Evolutionary conservation across 2,113 vertebrate genomes (phyloP).

Genomic region (Smithornis capensis): DNA sequence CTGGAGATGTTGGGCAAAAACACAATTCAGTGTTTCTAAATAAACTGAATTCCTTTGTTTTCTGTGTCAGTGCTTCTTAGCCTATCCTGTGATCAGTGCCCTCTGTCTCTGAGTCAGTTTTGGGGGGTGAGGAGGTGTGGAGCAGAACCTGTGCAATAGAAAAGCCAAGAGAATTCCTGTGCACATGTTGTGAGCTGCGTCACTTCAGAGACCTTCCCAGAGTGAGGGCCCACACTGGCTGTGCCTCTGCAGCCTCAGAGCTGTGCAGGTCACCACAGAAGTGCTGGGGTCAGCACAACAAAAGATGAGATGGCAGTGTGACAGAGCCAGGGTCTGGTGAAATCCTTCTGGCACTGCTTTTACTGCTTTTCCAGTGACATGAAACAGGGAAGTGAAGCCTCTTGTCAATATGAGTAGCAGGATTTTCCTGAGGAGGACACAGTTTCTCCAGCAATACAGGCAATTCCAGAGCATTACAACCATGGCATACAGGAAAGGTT

Average conservation of each 20-base stretch:
- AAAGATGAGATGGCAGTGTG: not conserved
- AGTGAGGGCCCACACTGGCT: not conserved
- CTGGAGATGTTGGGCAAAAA: not conserved
- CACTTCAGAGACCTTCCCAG: not conserved
- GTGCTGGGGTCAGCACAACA: not conserved
- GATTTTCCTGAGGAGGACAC: not conserved
- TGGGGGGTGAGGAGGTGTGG: not conserved
- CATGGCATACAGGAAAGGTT: fast-evolving
- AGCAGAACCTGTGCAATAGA: not conserved
- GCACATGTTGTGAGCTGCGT: not conserved
- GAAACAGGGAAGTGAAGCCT: not conserved
- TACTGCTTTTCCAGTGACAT: not conserved
- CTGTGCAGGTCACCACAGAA: not conserved
- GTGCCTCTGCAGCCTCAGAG: not conserved
- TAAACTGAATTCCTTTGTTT: not conserved
- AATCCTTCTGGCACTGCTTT: not conserved
- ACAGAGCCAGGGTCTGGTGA: not conserved
- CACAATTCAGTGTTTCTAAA: not conserved
- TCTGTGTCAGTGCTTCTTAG: not conserved
- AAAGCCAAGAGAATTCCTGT: not conserved
- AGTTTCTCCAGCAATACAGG: not conserved
- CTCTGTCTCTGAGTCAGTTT: not conserved
- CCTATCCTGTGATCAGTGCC: not conserved
- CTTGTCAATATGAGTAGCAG: not conserved
- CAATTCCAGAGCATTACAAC: not conserved